Base-by-base conservation (phyloP, 2,888 invertebrate genomes). In the Amphipoea lucens region DNA sequence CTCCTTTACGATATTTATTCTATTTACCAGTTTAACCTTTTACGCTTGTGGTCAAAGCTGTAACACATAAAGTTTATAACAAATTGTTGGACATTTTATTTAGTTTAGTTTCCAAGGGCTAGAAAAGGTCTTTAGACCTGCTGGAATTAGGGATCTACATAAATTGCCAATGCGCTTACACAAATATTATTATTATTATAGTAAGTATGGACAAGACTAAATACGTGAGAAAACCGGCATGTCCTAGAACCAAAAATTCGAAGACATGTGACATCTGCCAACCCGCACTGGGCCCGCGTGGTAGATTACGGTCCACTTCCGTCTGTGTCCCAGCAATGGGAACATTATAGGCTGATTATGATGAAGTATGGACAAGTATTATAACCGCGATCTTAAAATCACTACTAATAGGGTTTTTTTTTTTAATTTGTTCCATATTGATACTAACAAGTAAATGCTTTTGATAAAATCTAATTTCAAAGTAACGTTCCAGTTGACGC, bases 1-100 rank as follows among this genome's bases (percentile, higher is more conserved):
- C 48, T 71, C 51, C 4, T 69, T 63, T 65, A 65, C 20, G 40
- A 48, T 42, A 79, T 51, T 79, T 72, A 83, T 83, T 83, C n/a
- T 68, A 79, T 85, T 86, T 69, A 62, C 75, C 36, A 79, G 36
- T 79, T 72, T 20, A 70, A 78, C 66, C 84, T 66, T 75, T 62
- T 29, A n/a, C 67, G 80, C 51, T 74, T 66, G 76, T 67, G 82
- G 82, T 70, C 62, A 73, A 83, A 84, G 75, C 69, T 45, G 60
- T 74, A 69, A 73, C 71, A 51, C 36, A 48, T 9, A 73, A 75
- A 76, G 67, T 85, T 86, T 63, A 42, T 65, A 86, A 63, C 70
- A 70, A 66, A 73, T 76, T 54, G 69, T 76, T 36, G n/a, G 9
- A 51, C 29, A 82, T 86, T 86, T 70, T 62, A 70, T 83, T 83